These are phyloP conservation scores for Monochamus saltuarius DNA, from an alignment of 1,140 invertebrate genomes.

Conservation along the genomic window DNA sequence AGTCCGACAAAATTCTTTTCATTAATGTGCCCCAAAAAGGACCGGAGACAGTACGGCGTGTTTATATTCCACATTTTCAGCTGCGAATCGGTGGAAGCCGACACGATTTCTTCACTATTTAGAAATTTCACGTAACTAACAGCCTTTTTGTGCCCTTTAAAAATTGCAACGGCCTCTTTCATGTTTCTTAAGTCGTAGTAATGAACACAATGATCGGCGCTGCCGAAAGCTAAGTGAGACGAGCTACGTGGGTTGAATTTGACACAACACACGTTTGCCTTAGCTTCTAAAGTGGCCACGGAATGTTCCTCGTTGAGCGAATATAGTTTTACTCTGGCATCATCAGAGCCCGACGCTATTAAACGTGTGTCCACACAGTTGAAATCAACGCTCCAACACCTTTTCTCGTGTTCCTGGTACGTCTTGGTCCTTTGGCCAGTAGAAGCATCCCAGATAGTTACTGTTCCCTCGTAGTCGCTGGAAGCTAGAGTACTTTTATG, in stretches of 20 bases:
- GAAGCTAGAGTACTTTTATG: conserved; percentile 84
- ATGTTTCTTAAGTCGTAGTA: conserved; percentile 92
- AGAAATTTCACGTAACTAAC: conserved; percentile 97
- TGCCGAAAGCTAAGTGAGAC: conserved; percentile 88
- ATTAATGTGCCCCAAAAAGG: conserved; percentile 92
- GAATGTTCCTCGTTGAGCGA: conserved; percentile 85
- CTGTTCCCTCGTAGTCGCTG: conserved; percentile 94
- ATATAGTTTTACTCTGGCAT: conserved; percentile 94
- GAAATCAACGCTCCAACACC: conserved; percentile 97
- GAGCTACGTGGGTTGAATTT: conserved; percentile 91
- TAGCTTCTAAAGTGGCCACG: conserved; percentile 82
- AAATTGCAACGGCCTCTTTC: conserved; percentile 78
- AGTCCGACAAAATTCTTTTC: conserved; percentile 97
- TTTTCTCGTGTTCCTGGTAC: conserved; percentile 91
- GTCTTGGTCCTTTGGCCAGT: conserved; percentile 73
- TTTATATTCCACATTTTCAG: conserved; percentile 92
- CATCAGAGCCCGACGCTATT: conserved; percentile 92
- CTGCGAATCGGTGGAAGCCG: conserved; percentile 93
- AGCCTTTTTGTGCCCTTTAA: conserved; percentile 92
- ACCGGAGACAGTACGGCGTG: conserved; percentile 75
- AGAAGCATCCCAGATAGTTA: conserved; percentile 90
- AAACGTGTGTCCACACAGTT: conserved; percentile 89
- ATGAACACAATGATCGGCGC: conserved; percentile 95
- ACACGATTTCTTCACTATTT: conserved; percentile 86
- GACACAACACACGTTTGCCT: conserved; percentile 95